These are phyloP conservation scores for Chrysemys picta DNA, from an alignment of 2,113 vertebrate species.

Conservation along the genomic window DNA sequence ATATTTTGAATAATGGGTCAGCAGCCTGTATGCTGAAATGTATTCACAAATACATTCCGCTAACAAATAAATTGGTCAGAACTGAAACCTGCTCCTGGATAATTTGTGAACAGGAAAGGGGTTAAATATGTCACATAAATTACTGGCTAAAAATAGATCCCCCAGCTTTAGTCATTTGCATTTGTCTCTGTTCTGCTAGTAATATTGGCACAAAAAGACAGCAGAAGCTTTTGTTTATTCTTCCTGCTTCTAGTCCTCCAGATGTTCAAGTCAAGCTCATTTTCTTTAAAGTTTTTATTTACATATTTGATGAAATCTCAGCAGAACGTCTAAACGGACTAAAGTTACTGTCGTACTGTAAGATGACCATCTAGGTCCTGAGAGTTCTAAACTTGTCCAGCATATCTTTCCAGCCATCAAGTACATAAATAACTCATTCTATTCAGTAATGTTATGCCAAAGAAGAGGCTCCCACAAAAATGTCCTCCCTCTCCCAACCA, in stretches of 20 bases:
- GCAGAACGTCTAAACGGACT: not conserved
- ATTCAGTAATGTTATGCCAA: not conserved
- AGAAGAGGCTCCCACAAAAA: not conserved
- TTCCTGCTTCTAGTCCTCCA: constrained; percentile 52
- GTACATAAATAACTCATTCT: not conserved
- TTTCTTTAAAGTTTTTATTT: constrained; percentile 26
- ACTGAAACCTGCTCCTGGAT: not conserved
- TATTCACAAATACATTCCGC: constrained; percentile 65
- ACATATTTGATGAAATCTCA: constrained; percentile 5
- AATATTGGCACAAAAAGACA: constrained; percentile 52
- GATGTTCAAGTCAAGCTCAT: constrained; percentile 71
- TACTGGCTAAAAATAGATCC: constrained; percentile 60
- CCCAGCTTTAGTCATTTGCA: constrained; percentile 65
- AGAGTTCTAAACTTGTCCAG: not conserved
- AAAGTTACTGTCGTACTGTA: not conserved
- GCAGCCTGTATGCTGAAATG: constrained; percentile 37
- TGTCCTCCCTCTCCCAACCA: not conserved
- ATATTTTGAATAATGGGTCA: constrained; percentile 34
- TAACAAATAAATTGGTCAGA: constrained; percentile 64
- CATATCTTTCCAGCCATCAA: not conserved
- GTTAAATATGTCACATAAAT: constrained; percentile 65
- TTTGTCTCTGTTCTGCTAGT: constrained; percentile 57
- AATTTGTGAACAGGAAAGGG: constrained; percentile 66
- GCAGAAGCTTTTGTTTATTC: constrained; percentile 64
- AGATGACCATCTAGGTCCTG: not conserved